These are phyloP conservation scores for Drosophila subpulchrella DNA, from an alignment of 1,140 invertebrate genomes.

Conservation along the genomic window DNA sequence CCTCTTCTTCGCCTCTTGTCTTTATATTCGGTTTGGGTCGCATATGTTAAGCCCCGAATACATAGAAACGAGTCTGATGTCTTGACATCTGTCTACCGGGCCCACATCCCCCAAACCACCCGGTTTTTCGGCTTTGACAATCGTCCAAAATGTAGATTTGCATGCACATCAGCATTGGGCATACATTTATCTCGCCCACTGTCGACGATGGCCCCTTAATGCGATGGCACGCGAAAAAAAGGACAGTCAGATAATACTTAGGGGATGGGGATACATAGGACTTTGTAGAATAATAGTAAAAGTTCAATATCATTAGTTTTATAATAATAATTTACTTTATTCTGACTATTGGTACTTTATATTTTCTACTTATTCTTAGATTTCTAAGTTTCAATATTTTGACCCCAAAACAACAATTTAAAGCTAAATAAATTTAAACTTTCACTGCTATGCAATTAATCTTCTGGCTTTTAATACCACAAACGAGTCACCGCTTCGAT, in stretches of 20 bases:
- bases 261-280: background rate
- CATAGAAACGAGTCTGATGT: constrained; percentile 64
- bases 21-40: constrained; percentile 38
- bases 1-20: background rate
- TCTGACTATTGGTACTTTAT: background rate
- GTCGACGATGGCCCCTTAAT: constrained; percentile 35
- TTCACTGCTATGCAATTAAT: background rate
- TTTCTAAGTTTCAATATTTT: too few relatives aligned
- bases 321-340: too few relatives aligned
- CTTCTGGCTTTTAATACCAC: background rate
- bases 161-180: constrained; percentile 77
- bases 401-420: too few relatives aligned
- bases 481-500: background rate
- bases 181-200: constrained; percentile 72
- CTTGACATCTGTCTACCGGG: constrained; percentile 75
- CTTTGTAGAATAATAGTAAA: background rate
- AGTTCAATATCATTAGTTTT: background rate
- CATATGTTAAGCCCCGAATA: constrained; percentile 57
- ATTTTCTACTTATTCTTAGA: background rate
- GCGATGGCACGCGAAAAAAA: constrained; percentile 14
- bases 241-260: background rate
- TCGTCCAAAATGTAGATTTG: constrained; percentile 78
- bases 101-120: constrained; percentile 1
- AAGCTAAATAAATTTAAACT: background rate
- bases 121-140: constrained; percentile 49